These are phyloP conservation scores for Cosmopolites sordidus DNA, from an alignment of 2,888 invertebrate species.

Conservation along the genomic window DNA sequence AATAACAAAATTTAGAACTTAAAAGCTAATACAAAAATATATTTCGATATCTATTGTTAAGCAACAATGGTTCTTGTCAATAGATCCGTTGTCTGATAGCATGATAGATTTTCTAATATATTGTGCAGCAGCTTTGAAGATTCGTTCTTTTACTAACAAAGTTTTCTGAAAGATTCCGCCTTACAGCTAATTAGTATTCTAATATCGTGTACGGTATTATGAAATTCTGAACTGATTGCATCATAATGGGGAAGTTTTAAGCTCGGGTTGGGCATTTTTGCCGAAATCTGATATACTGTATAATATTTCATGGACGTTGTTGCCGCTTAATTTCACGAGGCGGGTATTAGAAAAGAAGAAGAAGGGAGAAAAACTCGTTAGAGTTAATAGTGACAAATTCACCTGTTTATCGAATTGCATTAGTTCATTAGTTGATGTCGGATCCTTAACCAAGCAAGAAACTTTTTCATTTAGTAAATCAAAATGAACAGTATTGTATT, in stretches of 20 bases:
- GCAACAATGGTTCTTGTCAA: too few relatives aligned
- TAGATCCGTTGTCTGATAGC: background rate
- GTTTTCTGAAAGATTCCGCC: conserved; percentile 3
- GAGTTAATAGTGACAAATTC: background rate
- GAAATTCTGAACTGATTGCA: conserved; percentile 31
- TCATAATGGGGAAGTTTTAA: conserved; percentile 21
- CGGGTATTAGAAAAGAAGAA: background rate
- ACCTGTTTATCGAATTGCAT: background rate
- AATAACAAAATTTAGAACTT: too few relatives aligned
- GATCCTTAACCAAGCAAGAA: too few relatives aligned
- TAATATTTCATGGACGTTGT: conserved; percentile 1
- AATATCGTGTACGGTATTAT: conserved; percentile 32
- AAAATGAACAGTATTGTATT: too few relatives aligned
- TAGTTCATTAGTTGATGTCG: background rate
- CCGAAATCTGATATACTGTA: conserved; percentile 6
- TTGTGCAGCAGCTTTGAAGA: background rate
- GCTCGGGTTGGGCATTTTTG: conserved; percentile 1
- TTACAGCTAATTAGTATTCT: conserved; percentile 34
- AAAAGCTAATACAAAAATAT: too few relatives aligned
- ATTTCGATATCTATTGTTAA: too few relatives aligned
- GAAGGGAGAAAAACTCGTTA: background rate
- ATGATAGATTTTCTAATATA: background rate
- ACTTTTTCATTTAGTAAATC: too few relatives aligned
- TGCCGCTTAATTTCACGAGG: background rate
- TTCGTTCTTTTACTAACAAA: background rate